Evolutionary conservation across 2,797 vertebrate genomes (phyloP).

Genomic region (Gadopsis bispinosus): DNA sequence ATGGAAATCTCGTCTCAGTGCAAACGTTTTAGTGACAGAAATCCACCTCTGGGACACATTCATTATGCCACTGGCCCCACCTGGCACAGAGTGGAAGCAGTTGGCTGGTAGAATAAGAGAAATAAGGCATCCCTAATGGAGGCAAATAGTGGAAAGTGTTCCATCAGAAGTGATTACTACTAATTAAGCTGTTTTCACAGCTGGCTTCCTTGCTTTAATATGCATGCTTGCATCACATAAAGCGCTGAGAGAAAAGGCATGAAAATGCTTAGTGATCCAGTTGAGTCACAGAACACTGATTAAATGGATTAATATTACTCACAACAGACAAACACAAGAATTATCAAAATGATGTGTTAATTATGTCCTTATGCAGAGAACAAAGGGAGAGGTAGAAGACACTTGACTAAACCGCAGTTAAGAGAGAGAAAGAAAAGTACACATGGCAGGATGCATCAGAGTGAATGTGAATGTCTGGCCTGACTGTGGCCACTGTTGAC

Average conservation of each 20-base stretch:
- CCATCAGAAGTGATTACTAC: constrained; percentile 86
- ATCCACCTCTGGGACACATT: constrained; percentile 51
- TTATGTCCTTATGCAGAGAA: constrained; percentile 35
- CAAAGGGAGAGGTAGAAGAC: constrained; percentile 4
- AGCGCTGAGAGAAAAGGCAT: constrained; percentile 63
- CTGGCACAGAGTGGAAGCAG: constrained; percentile 77
- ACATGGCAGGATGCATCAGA: background rate
- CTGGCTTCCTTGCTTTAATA: constrained; percentile 84
- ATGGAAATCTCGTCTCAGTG: constrained; percentile 10
- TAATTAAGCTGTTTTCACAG: constrained; percentile 88
- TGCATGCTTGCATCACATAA: constrained; percentile 76
- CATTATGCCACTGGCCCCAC: constrained; percentile 69
- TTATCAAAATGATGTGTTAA: constrained; percentile 53
- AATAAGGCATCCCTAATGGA: constrained; percentile 84
- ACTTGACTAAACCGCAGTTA: constrained; percentile 14
- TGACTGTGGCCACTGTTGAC: constrained; percentile 57
- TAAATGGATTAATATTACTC: constrained; percentile 68
- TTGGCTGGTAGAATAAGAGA: constrained; percentile 79
- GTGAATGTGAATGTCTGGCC: constrained; percentile 28
- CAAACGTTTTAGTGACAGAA: constrained; percentile 23
- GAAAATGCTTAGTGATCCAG: constrained; percentile 67
- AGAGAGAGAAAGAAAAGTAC: constrained; percentile 3
- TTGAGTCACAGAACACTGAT: constrained; percentile 69
- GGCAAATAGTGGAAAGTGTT: constrained; percentile 86
- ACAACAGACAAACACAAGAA: constrained; percentile 54